Evolutionary conservation across 2,888 invertebrate genomes (phyloP), one percentile per base, ranked within the genome.

Genomic region (Zygaena filipendulae): DNA sequence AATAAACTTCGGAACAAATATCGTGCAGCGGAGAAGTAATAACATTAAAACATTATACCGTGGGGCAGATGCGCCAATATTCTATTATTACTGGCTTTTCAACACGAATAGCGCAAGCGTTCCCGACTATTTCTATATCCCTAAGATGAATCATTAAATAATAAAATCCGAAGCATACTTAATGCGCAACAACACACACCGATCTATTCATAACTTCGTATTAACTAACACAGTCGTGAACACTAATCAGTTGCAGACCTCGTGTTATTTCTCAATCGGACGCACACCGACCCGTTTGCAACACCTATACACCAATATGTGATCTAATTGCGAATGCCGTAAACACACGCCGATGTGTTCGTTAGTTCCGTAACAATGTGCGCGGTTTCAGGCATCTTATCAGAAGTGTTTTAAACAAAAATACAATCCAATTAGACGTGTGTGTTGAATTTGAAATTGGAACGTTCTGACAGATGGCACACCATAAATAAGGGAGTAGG

Each of bases 61-160:
- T 63, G 59, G 56, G 63, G 70, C 69, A 74, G 71, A 77, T 72
- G 72, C 74, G 71, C 75, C 71, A 74, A 74, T 74, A 70, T 71
- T 70, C 74, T 77, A 75, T 77, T 79, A 77, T 77, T 16, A 70
- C 74, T 71, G 63, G 68, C 64, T 68, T 79, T 77, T 74, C 77
- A 66, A 53, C 68, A 53, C 62, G 62, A 61, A 68, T 67, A 54
- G 59, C 62, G 59, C 62, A 62, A 68, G 61, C 72, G 75, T 74
- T 77, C 75, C 72, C 56, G 58, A 72, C 77, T 77, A 75, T 77
- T 79, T 77, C 77, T 68, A 79, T 69, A 79, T 68, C 69, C 72
- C 71, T 68, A 68, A 74, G 72, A 75, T 80, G 79, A 80, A 70
- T 79, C 79, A 79, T 77, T 79, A 77, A 77, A 77, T 79, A 77